Conservation (phyloP, 2,888 invertebrate genomes). For the Schrankia costaestrigalis region DNA sequence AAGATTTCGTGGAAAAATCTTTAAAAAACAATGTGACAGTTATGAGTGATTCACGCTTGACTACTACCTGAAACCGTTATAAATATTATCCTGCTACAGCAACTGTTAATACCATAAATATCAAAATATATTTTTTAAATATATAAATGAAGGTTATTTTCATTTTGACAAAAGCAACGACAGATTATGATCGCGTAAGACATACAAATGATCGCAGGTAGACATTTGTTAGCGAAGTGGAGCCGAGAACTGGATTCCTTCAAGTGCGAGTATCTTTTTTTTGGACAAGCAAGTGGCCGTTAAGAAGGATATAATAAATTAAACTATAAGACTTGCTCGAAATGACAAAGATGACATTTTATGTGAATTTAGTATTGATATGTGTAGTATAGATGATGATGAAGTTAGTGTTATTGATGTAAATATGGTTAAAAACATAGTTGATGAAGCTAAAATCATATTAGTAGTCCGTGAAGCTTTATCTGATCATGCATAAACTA, state of each 20-base stretch:
- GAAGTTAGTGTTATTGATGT: conserved; percentile 9
- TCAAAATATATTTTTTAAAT: no score
- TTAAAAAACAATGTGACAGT: conserved; percentile 73
- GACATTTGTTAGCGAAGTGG: conserved; percentile 51
- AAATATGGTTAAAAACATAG: no score
- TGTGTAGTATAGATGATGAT: conserved; percentile 17
- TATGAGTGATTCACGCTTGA: conserved; percentile 68
- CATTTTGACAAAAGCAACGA: conserved; percentile 35
- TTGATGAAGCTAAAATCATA: no score
- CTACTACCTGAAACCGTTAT: conserved; percentile 68
- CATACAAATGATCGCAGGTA: conserved; percentile 70
- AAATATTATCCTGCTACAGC: no score
- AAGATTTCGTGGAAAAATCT: conserved; percentile 59
- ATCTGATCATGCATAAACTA: no score
- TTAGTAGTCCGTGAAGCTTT: no score
- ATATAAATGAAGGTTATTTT: conserved; percentile 13
- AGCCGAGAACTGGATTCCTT: conserved; percentile 69
- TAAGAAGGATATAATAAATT: conserved; percentile 65
- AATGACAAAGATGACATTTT: conserved; percentile 31
- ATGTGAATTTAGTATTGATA: conserved; percentile 10
- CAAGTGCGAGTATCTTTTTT: conserved; percentile 62
- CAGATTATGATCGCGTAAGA: conserved; percentile 57
- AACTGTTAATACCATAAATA: no score
- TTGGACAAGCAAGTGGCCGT: conserved; percentile 64
- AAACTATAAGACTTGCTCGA: conserved; percentile 36